phyloP scores from a whole-genome alignment of 2,797 vertebrate species.

The Chlorospingus flavigularis region DNA sequence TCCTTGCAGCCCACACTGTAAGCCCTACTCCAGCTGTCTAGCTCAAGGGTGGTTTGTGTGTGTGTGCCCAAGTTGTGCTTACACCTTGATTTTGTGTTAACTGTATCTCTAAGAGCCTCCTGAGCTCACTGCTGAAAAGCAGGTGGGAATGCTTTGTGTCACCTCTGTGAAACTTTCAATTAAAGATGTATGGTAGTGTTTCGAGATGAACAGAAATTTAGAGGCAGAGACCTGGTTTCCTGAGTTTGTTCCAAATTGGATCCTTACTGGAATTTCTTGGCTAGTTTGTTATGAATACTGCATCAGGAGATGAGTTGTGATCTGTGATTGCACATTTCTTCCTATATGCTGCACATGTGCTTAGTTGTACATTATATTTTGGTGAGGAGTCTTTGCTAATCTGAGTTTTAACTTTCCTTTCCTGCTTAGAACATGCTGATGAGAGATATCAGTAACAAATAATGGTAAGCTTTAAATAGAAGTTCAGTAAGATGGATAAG shows the following conservation, averaged over 20 bases:
- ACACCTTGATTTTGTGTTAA: neutral
- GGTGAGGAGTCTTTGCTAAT: neutral
- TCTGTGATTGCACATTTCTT: neutral
- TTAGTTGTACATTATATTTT: neutral
- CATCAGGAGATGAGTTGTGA: neutral
- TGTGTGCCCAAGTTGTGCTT: neutral
- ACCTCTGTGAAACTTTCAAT: neutral
- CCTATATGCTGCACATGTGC: fast-evolving
- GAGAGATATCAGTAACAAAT: neutral
- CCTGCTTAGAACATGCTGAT: neutral
- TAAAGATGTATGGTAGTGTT: neutral
- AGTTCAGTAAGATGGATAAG: neutral
- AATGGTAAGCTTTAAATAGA: neutral
- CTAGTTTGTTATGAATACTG: neutral
- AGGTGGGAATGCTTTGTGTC: neutral
- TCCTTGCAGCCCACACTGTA: fast-evolving
- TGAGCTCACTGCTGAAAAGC: neutral
- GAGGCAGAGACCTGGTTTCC: neutral
- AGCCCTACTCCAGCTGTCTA: neutral
- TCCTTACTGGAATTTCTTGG: neutral
- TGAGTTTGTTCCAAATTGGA: neutral
- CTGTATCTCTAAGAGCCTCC: neutral
- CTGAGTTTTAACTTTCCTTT: neutral
- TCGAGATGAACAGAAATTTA: neutral
- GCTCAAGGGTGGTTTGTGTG: neutral